Base-by-base conservation (phyloP, 2,797 vertebrate species). In the Cetoscarus ocellatus region DNA sequence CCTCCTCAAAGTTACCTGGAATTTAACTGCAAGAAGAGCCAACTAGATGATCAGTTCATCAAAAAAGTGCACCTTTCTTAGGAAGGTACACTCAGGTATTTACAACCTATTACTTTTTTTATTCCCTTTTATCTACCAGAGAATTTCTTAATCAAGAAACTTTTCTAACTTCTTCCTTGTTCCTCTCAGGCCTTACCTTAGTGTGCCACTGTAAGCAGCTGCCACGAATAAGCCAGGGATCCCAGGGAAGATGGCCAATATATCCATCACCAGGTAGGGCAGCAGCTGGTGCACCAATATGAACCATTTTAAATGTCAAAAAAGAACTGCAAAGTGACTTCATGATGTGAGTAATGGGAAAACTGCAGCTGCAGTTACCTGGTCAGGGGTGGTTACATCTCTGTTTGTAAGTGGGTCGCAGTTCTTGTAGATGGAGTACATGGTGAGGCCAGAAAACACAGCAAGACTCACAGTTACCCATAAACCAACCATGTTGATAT, bases 241-340 rank as follows among this genome's bases (percentile, higher is more conserved):
- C 70, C 95, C 95, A 49, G 93, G 94, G 71, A 83, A 95, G 15
- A 3, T 71, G 48, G 71, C 80, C 75, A 96, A 83, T 61, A 95
- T 95, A 51, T 95, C 94, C 95, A 96, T 95, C 35, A 95, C 95
- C 61, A 96, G 79, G 77, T 95, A 95, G 10, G 95, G 95, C 69
- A 95, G 91, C 63, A 95, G 72, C 95, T 96, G 60, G 38, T 76
- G 55, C 48, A 56, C 47, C 79, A 52, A 75, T 6, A 57, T 0
- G 60, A 61, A 17, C 1, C 5, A 51, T 18, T 45, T 15, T 63
- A 59, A 34, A 14, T 44, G 7, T 44, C 58, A 27, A 10, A n/a
- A 19, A 17, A 47, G 10, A 52, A 54, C 27, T 36, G 7, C 18
- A 43, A 27, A 18, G 7, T 0, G 0, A 17, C 4, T 9, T 12